Conservation (phyloP, 92 coral and sea anemone genomes). For the Palythoa grandis region DNA sequence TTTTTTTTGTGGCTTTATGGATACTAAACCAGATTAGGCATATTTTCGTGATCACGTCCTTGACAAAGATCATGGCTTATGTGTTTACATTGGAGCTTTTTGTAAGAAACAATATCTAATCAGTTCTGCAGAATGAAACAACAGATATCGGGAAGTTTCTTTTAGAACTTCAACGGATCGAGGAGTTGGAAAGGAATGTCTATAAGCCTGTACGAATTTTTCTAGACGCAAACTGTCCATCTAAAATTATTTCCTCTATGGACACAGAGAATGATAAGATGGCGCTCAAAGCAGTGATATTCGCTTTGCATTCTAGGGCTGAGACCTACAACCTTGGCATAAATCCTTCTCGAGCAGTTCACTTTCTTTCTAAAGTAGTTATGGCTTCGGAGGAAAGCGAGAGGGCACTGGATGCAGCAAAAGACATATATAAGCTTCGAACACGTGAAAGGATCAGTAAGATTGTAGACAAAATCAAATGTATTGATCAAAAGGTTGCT, state of each 20-base stretch:
- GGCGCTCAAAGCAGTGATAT: slow-evolving; percentile 58
- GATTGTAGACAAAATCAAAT: slow-evolving; percentile 49
- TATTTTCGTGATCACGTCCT: slow-evolving; percentile 24
- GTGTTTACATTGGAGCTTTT: slow-evolving; percentile 15
- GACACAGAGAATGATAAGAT: slow-evolving; percentile 6
- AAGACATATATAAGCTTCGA: slow-evolving; percentile 56
- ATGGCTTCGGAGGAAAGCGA: slow-evolving; percentile 51
- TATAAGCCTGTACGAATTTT: slow-evolving; percentile 20
- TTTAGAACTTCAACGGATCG: slow-evolving; percentile 52
- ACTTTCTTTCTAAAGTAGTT: slow-evolving; percentile 51
- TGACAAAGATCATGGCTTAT: slow-evolving; percentile 5
- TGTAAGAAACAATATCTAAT: slow-evolving; percentile 49
- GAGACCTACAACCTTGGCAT: slow-evolving; percentile 52
- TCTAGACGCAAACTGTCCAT: slow-evolving; percentile 21
- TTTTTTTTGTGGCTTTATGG: no score
- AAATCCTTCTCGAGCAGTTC: slow-evolving; percentile 40
- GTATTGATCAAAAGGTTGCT: slow-evolving; percentile 36
- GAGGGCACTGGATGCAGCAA: slow-evolving; percentile 47
- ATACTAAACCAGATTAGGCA: slow-evolving; percentile 1
- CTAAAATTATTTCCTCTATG: neutral
- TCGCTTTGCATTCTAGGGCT: slow-evolving; percentile 60
- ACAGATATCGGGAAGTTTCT: slow-evolving; percentile 49
- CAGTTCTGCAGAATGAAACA: slow-evolving; percentile 53
- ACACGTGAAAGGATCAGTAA: slow-evolving; percentile 51
- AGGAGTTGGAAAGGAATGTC: slow-evolving; percentile 45